A percentile compares a stretch with the other conserved stretches of the same genome.
phyloP scores from a whole-genome alignment of 2,888 invertebrate species.

The Rhingia campestris region DNA sequence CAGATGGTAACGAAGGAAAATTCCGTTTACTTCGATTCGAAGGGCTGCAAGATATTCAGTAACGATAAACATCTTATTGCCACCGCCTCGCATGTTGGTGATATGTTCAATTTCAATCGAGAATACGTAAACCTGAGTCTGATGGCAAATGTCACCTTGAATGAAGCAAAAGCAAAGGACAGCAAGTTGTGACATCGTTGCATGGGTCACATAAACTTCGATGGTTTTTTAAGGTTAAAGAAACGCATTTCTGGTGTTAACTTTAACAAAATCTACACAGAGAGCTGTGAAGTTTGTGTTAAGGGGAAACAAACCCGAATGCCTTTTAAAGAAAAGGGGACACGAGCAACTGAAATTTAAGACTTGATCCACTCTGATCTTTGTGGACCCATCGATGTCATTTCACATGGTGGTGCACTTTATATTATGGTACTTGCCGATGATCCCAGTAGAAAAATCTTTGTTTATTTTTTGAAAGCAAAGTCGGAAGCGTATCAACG shows the following conservation, averaged over 20 bases:
- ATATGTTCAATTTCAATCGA: slow-evolving; percentile 15
- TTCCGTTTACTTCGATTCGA: not conserved
- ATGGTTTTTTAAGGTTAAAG: slow-evolving; percentile 10
- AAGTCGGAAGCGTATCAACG: slow-evolving; percentile 16
- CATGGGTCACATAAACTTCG: slow-evolving; percentile 15
- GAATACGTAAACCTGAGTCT: slow-evolving; percentile 8
- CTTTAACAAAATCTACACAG: slow-evolving; percentile 6
- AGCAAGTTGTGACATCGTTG: slow-evolving; percentile 20
- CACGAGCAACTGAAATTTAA: not conserved
- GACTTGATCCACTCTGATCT: slow-evolving; percentile 1
- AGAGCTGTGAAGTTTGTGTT: too few species aligned
- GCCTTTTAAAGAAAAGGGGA: not conserved
- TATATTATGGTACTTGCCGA: slow-evolving; percentile 14
- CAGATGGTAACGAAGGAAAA: slow-evolving; percentile 15
- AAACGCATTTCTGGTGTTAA: slow-evolving; percentile 5
- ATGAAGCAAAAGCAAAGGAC: not conserved
- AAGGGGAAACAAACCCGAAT: slow-evolving; percentile 11
- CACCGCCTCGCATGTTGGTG: slow-evolving; percentile 1
- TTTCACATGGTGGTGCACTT: slow-evolving; percentile 5
- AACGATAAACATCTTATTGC: slow-evolving; percentile 4
- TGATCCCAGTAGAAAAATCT: slow-evolving; percentile 10
- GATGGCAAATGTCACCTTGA: not conserved
- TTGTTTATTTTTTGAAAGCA: slow-evolving; percentile 23
- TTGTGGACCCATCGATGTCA: slow-evolving; percentile 12
- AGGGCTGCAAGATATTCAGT: not conserved